These are phyloP conservation scores for Lasioglossum calceatum DNA, from an alignment of 2,888 invertebrate genomes.

Conservation along the genomic window DNA sequence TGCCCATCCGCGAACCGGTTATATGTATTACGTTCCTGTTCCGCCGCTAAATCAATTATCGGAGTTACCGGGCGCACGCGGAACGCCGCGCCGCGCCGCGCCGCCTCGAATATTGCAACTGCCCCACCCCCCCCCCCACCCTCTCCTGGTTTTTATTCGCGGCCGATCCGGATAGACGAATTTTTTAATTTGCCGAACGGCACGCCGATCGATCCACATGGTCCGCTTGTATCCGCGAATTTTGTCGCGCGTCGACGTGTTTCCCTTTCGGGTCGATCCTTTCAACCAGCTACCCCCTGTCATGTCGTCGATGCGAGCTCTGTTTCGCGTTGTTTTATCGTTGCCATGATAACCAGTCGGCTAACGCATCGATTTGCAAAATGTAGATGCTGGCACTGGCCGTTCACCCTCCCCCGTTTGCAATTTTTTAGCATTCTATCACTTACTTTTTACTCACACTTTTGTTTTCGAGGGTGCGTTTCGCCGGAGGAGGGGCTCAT, in stretches of 20 bases:
- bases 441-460: neutral
- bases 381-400: neutral
- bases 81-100: constrained; percentile 17
- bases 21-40: constrained; percentile 80
- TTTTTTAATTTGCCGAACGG: constrained; percentile 8
- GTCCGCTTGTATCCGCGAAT: neutral
- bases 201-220: neutral
- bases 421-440: neutral
- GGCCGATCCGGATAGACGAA: neutral
- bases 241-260: neutral
- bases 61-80: constrained; percentile 68
- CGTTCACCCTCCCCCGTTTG: neutral
- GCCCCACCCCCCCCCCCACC: neutral
- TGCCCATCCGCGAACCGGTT: constrained; percentile 76
- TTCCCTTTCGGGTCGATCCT: neutral
- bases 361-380: neutral
- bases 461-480: too few species aligned
- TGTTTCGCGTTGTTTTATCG: neutral
- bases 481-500: too few species aligned
- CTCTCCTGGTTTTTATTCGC: neutral
- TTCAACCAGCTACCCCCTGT: neutral
- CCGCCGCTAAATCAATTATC: constrained; percentile 82
- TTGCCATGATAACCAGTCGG: neutral
- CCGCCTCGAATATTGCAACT: neutral
- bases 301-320: neutral